Percentiles rank a stretch among this genome's conserved stretches.
These are phyloP conservation scores for Hylaeus anthracinus DNA, from an alignment of 1,140 invertebrate genomes.

Conservation along the genomic window DNA sequence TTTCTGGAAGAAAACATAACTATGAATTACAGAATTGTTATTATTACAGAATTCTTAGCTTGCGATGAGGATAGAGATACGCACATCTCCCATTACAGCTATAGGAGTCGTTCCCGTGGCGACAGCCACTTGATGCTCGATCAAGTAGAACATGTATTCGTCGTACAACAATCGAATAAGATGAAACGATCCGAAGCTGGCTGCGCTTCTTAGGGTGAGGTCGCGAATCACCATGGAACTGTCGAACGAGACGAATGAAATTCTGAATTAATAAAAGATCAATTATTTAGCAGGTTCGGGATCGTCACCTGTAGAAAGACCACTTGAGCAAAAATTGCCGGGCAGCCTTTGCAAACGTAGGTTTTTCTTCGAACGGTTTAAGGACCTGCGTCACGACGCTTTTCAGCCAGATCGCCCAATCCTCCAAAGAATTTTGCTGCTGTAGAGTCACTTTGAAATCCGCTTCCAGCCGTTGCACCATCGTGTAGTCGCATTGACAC, in stretches of 20 bases:
- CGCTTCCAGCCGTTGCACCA: constrained; percentile 93
- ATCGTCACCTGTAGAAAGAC: constrained; percentile 96
- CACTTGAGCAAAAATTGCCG: constrained; percentile 98
- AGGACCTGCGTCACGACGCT: constrained; percentile 93
- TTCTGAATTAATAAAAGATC: constrained; percentile 14
- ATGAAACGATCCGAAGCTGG: constrained; percentile 99
- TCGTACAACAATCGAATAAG: constrained; percentile 98
- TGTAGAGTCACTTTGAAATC: constrained; percentile 97
- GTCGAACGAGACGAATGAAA: constrained; percentile 59
- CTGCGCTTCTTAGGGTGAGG: constrained; percentile 96
- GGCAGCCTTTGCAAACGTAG: constrained; percentile 94
- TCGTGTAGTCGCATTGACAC: constrained; percentile 94
- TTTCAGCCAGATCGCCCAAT: constrained; percentile 99
- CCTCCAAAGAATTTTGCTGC: constrained; percentile 95
- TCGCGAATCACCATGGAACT: constrained; percentile 98
- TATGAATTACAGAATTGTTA: neutral
- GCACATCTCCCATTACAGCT: constrained; percentile 93
- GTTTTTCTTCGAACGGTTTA: constrained; percentile 92
- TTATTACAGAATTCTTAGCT: too few species aligned
- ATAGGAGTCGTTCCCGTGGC: constrained; percentile 95
- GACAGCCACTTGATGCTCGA: constrained; percentile 97
- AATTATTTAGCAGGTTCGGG: neutral
- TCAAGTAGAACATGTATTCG: constrained; percentile 99
- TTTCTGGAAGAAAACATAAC: constrained; percentile 67
- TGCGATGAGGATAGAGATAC: neutral